These are phyloP conservation scores for Lacerta bilineata DNA, from an alignment of 2,797 vertebrate genomes.

Conservation along the genomic window DNA sequence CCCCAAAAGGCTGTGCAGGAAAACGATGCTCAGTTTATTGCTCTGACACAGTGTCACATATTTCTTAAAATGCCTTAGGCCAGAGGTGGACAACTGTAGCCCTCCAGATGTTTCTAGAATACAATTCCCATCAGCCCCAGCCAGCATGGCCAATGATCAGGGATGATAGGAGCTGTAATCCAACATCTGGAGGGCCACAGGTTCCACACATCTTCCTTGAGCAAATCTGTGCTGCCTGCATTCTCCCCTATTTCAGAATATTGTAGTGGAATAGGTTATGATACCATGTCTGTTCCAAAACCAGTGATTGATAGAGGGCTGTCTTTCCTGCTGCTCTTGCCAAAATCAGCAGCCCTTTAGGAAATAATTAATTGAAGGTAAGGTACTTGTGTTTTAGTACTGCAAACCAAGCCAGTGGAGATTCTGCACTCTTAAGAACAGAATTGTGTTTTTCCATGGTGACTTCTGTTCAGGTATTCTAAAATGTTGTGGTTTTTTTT, in stretches of 20 bases:
- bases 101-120: too few species aligned
- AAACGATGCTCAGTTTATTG: neutral
- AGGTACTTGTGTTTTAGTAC: neutral
- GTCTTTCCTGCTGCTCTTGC: neutral
- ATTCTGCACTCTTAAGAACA: neutral
- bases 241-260: neutral
- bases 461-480: neutral
- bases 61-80: neutral
- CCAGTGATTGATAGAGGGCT: neutral
- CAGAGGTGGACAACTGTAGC: too few species aligned
- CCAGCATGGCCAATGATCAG: too few species aligned
- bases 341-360: neutral
- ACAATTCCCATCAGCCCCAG: too few species aligned
- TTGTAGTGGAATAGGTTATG: neutral
- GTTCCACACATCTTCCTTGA: too few species aligned
- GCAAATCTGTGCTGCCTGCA: neutral
- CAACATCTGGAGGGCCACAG: too few species aligned
- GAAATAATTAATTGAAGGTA: neutral
- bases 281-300: neutral
- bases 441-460: neutral
- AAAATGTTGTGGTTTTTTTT: neutral
- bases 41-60: neutral
- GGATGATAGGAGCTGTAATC: too few species aligned
- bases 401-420: neutral
- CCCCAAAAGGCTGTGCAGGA: neutral